Conservation (phyloP, 2,888 invertebrate species). For the Heliconius hortense region DNA sequence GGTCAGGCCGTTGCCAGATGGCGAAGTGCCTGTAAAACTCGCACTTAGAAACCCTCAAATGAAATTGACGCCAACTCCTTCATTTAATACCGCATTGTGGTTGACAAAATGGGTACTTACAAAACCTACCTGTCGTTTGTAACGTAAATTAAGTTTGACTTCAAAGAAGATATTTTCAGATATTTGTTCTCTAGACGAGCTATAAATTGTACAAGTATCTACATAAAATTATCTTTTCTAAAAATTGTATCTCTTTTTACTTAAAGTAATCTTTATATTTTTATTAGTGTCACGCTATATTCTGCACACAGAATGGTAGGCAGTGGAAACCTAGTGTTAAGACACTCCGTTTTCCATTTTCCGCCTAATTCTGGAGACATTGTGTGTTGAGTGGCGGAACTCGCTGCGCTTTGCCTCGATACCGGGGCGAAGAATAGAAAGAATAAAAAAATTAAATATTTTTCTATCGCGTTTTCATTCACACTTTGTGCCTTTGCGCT, state of each 20-base stretch:
- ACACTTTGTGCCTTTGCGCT: too few species aligned
- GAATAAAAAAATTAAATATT: too few species aligned
- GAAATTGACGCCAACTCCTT: conserved; percentile 36
- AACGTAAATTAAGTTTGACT: conserved; percentile 5
- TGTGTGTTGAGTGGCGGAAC: too few species aligned
- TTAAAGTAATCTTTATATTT: too few species aligned
- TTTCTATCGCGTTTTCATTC: too few species aligned
- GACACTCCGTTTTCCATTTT: too few species aligned
- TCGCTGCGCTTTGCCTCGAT: too few species aligned
- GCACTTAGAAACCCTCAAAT: conserved; percentile 40
- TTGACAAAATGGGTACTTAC: conserved; percentile 16
- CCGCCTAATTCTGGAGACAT: too few species aligned
- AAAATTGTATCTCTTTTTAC: not conserved
- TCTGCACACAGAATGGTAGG: too few species aligned
- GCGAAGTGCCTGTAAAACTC: conserved; percentile 42
- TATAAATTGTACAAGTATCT: not conserved
- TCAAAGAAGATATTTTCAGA: conserved; percentile 1
- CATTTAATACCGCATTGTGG: conserved; percentile 33
- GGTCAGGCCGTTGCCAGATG: conserved; percentile 41
- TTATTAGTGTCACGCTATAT: too few species aligned
- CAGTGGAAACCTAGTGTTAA: too few species aligned
- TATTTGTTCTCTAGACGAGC: not conserved
- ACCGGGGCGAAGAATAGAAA: too few species aligned
- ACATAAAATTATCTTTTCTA: not conserved
- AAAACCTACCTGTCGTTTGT: conserved; percentile 5